Evolutionary conservation across 1,140 invertebrate species (phyloP), one percentile per base, ranked within the genome.

Genomic region (Cryptotermes secundus): DNA sequence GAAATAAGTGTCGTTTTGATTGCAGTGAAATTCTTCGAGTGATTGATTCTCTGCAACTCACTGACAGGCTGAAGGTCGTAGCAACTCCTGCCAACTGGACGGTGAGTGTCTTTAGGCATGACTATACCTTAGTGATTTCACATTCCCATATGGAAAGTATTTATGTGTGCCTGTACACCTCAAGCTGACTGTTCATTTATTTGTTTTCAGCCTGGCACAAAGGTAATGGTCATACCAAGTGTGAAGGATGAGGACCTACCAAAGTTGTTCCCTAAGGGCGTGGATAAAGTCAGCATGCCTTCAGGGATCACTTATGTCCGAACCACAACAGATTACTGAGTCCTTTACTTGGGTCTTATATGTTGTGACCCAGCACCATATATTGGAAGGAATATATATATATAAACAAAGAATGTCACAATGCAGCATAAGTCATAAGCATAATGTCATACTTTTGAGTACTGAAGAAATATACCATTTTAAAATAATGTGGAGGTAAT

Each of bases 21-120:
- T 93, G 80, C 88, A 98, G 97, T 91, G 97, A 98, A 92, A 96
- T 98, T 86, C 88, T 98, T 49, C 92, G 97, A 83, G 94, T 95
- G 16, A 93, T 98, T 84, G 97, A 99, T 90, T 97, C 97, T 3
- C 91, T 99, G 12, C 96, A 97, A 89, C 89, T 98, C 79, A 95
- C 95, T 14, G 93, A 95, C 84, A 92, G 90, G 81, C 89, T 90
- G 80, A 94, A 94, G 86, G 92, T 93, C 79, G 91, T 96, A 87
- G 94, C 97, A 35, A 98, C 97, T 2, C 97, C 97, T 31, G 96
- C 94, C 38, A 95, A 97, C 88, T 98, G 97, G 97, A 91, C 93
- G 89, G 95, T 96, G 91, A 91, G 92, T 91, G 84, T 80, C 12
- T 36, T 19, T 26, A 24, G 79, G 14, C 22, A 42, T 14, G 1